Evolutionary conservation across 1,140 invertebrate species (phyloP), one percentile per base, ranked within the genome.

Genomic region (Panagrolaimus sp.): DNA sequence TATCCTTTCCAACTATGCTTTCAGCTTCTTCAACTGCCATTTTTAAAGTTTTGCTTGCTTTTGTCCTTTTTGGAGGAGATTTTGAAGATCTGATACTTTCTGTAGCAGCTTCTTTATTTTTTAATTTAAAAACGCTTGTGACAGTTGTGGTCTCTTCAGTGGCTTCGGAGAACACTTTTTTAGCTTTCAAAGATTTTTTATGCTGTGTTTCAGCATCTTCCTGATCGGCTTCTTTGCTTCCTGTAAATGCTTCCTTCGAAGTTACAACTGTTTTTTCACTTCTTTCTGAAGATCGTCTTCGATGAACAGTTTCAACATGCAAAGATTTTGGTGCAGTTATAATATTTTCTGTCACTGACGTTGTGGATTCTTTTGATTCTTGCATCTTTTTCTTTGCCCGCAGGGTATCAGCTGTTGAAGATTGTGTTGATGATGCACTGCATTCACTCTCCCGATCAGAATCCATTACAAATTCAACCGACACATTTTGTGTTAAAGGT

Each of bases 301-400:
- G 52, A 58, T 28, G 52, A 12, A 58, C 52, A 4, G 52, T 58
- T 58, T 58, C 52, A 21, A 58, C 52, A 6, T 58, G 52, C 3
- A 58, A 17, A 8, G 52, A 12, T 58, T 58, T 58, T 21, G 52
- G 52, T 1, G 21, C 28, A 28, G 52, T 58, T 28, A 58, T 28
- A 21, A 58, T 58, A 28, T 58, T 58, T 21, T 58, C 52, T 1
- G 28, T 28, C 1, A 58, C 52, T 0, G 52, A 26, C 10, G 28
- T 58, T 58, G 52, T 26, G 3, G 52, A 26, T 58, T 58, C 52
- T 28, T 58, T 58, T 14, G 52, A 14, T 24, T 58, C 52, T 28
- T 58, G 21, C 52, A 58, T 17, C n/a, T 58, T 58, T 26, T 58
- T 58, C 17, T 58, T 58, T 1, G 52, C 52, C 28, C 52, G 15